phyloP scores from a whole-genome alignment of 2,888 invertebrate species.

The Macropis europaea region DNA sequence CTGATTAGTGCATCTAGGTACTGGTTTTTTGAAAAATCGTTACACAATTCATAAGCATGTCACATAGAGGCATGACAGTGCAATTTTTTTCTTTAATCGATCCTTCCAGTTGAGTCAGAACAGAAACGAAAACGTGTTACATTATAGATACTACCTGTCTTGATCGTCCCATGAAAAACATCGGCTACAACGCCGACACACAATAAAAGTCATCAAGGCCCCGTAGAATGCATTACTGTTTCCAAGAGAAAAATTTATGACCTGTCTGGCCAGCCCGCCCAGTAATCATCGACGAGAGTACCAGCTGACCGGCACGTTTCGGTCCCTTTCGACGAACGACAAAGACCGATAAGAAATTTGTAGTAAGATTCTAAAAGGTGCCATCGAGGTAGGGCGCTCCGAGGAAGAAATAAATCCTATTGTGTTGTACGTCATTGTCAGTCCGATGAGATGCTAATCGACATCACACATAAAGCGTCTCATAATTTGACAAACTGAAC shows the following conservation, averaged over 20 bases:
- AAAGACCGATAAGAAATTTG: constrained; percentile 31
- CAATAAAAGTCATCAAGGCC: constrained; percentile 38
- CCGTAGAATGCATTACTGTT: constrained; percentile 44
- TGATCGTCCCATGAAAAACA: constrained; percentile 18
- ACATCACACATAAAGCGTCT: not conserved
- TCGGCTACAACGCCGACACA: constrained; percentile 10
- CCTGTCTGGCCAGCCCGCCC: constrained; percentile 45
- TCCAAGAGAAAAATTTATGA: constrained; percentile 47
- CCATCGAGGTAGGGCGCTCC: not conserved
- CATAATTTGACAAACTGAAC: not conserved
- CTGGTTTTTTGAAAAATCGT: too few relatives aligned
- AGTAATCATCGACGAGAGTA: constrained; percentile 47
- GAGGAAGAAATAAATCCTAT: constrained; percentile 22
- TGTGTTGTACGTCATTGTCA: constrained; percentile 1
- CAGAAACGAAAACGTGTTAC: constrained; percentile 22
- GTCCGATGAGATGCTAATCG: constrained; percentile 19
- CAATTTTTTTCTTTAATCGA: not conserved
- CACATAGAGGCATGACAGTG: not conserved
- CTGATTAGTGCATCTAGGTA: too few relatives aligned
- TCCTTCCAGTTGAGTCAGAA: not conserved
- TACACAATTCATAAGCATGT: too few relatives aligned
- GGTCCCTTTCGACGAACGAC: constrained; percentile 22
- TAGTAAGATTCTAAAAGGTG: constrained; percentile 3
- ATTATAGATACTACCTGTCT: constrained; percentile 38
- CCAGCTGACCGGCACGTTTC: constrained; percentile 15